Conservation (phyloP, 2,888 invertebrate species). For the Mystacides longicornis region DNA sequence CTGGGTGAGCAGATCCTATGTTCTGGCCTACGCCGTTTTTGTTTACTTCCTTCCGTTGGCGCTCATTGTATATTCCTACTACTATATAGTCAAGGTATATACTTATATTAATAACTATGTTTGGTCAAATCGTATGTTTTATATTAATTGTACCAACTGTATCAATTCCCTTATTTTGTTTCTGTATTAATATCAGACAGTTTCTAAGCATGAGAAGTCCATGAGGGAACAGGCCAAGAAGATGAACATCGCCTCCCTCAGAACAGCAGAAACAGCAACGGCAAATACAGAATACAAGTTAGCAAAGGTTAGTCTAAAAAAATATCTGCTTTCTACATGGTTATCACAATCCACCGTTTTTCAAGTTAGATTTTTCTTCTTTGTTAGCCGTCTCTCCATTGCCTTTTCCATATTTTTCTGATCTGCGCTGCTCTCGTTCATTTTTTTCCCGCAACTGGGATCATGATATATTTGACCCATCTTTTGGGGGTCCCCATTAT, state of each 20-base stretch:
- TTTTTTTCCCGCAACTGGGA: too few relatives aligned
- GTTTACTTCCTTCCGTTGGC: conserved; percentile 71
- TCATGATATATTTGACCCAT: too few relatives aligned
- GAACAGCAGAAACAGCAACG: conserved; percentile 61
- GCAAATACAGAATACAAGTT: conserved; percentile 81
- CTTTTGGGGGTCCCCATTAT: too few relatives aligned
- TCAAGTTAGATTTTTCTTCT: too few relatives aligned
- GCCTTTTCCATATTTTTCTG: too few relatives aligned
- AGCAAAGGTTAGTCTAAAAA: conserved; percentile 54
- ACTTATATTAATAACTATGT: neutral
- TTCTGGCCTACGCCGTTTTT: conserved; percentile 70
- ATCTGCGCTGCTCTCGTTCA: too few relatives aligned
- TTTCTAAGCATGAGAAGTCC: conserved; percentile 73
- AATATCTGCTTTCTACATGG: too few relatives aligned
- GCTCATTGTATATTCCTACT: conserved; percentile 80
- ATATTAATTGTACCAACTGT: too few relatives aligned
- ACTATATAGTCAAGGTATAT: conserved; percentile 73
- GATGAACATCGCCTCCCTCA: conserved; percentile 84
- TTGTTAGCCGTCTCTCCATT: too few relatives aligned
- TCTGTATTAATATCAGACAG: conserved; percentile 50
- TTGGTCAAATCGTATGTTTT: neutral
- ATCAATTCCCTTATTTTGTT: neutral
- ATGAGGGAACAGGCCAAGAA: conserved; percentile 90
- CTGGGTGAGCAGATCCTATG: conserved; percentile 71
- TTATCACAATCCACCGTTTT: too few relatives aligned